Evolutionary conservation across 2,797 vertebrate genomes (phyloP).

Genomic region (Argentina silus): DNA sequence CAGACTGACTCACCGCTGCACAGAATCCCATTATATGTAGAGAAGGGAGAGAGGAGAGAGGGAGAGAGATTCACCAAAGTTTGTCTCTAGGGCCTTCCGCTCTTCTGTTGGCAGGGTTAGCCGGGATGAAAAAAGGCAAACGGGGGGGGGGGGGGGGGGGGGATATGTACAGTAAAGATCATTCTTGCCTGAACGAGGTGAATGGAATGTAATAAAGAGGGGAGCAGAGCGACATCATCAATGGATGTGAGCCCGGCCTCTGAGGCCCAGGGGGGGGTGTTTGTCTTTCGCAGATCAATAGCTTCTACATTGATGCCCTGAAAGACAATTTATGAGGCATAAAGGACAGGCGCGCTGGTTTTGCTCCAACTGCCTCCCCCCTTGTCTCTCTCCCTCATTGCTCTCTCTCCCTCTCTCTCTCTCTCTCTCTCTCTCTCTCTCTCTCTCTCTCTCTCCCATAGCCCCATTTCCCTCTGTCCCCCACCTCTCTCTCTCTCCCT

Average conservation of each 20-base stretch:
- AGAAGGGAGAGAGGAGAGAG: constrained; percentile 11
- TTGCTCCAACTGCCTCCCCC: constrained; percentile 32
- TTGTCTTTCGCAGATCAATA: constrained; percentile 79
- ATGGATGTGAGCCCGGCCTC: constrained; percentile 34
- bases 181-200: constrained; percentile 22
- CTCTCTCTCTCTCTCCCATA: neutral
- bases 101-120: neutral
- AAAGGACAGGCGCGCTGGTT: constrained; percentile 63
- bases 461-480: neutral
- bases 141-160: constrained; percentile 22
- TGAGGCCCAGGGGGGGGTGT: constrained; percentile 56
- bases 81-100: constrained; percentile 16
- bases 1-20: constrained; percentile 65
- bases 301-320: constrained; percentile 53
- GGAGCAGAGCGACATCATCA: constrained; percentile 39
- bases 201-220: constrained; percentile 37
- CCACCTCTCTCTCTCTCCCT: constrained; percentile 13
- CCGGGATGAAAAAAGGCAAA: constrained; percentile 33
- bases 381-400: neutral
- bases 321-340: constrained; percentile 74
- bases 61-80: constrained; percentile 29
- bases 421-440: constrained; percentile 2
- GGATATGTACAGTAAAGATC: constrained; percentile 18
- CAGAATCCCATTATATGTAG: constrained; percentile 64
- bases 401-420: constrained; percentile 2